Base-by-base conservation (phyloP, 2,113 vertebrate species). In the Hypanus sabinus region DNA sequence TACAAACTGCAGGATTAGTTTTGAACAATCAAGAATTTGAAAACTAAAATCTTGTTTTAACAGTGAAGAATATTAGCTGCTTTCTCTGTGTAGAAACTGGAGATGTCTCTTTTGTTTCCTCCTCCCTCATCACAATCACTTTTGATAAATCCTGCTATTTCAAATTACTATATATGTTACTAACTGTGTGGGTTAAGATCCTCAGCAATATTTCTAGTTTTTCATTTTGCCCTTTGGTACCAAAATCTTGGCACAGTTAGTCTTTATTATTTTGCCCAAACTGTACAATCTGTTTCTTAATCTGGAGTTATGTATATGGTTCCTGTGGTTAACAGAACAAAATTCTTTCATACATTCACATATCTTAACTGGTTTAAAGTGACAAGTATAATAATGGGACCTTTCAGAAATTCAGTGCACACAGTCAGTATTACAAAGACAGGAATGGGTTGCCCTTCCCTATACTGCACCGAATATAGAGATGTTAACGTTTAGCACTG, bases 341-440 rank as follows among this genome's bases (percentile, higher is more conserved):
- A 55, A 10, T 65, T 24, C 18, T 93, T 93, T 92, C 20, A 71
- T 38, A 46, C 5, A 70, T 73, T 75, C 9, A 38, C 8, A 38
- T 71, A n/a, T n/a, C n/a, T n/a, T n/a, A 71, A 4, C 62, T 73
- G 16, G 90, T 73, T 55, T 24, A 10, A 93, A 73, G 18, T 46
- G 70, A 36, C 57, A 27, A 12, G 36, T 36, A 93, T 73, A 36
- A 55, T 9, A 93, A 24, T 75, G 70, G 38, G 73, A 73, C 91
- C 70, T 73, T 46, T 73, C 68, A 55, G 18, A 73, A 93, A 93
- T 93, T 93, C 90, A 71, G 68, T 55, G 65, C 73, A 93, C 30
- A 55, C 91, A 93, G 38, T 93, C 91, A 75, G 91, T 93, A 93
- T 93, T 93, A 93, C 70, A 93, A 93, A 46, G 24, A 93, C 16